These are phyloP conservation scores for Cyrtorhinus lividipennis DNA, from an alignment of 1,140 invertebrate genomes.

Conservation along the genomic window DNA sequence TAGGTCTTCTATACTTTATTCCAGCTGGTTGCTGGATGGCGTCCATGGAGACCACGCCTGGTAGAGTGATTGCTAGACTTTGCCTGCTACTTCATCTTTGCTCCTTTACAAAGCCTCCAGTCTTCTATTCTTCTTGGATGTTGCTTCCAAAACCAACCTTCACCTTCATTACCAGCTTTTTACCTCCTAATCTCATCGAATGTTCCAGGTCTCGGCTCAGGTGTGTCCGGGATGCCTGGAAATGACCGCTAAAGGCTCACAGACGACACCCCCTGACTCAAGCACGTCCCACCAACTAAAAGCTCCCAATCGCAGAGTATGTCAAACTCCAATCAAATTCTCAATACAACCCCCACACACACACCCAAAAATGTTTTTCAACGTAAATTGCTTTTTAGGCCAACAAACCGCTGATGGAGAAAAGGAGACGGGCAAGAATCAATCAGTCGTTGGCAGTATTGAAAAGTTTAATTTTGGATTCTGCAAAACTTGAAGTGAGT, in stretches of 20 bases:
- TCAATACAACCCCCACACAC: neutral
- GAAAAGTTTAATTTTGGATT: slow-evolving; percentile 67
- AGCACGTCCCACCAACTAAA: slow-evolving; percentile 8
- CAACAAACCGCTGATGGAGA: slow-evolving; percentile 87
- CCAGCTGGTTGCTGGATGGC: too few relatives aligned
- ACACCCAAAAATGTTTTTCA: neutral
- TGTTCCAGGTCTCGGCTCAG: too few relatives aligned
- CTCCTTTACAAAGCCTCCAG: too few relatives aligned
- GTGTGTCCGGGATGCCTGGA: slow-evolving; percentile 1
- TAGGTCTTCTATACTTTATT: too few relatives aligned
- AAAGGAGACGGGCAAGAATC: slow-evolving; percentile 69
- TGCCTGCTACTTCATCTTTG: too few relatives aligned
- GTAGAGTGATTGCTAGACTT: too few relatives aligned
- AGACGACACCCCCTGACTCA: slow-evolving; percentile 4
- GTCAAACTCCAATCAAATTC: neutral
- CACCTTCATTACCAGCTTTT: too few relatives aligned
- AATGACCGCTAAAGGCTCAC: slow-evolving; percentile 13
- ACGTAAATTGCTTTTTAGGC: too few relatives aligned
- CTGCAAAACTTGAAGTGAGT: slow-evolving; percentile 43
- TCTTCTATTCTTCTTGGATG: too few relatives aligned
- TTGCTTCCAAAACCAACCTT: too few relatives aligned
- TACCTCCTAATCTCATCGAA: too few relatives aligned
- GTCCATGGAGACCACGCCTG: too few relatives aligned
- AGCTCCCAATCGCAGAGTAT: slow-evolving; percentile 8
- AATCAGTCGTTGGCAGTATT: slow-evolving; percentile 75